phyloP scores from a whole-genome alignment of 1,140 invertebrate species.

The Vanessa tameamea region DNA sequence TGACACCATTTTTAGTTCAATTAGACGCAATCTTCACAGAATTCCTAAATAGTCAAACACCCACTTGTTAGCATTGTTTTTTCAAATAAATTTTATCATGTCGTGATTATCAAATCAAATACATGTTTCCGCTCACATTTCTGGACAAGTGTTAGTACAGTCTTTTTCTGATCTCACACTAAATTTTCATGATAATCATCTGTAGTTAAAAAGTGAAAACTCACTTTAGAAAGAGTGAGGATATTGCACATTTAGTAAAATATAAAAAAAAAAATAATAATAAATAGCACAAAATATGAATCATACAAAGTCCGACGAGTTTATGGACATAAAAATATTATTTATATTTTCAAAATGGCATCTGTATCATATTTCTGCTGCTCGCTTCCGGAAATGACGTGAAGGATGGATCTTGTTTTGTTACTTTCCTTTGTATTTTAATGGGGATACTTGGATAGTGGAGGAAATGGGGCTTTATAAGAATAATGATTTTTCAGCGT shows the following conservation, averaged over 20 bases:
- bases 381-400: constrained; percentile 22
- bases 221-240: no score
- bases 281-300: background rate
- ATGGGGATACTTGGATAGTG: background rate
- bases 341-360: constrained; percentile 17
- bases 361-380: constrained; percentile 16
- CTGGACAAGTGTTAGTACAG: no score
- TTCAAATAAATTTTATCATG: no score
- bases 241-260: background rate
- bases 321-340: constrained; percentile 19
- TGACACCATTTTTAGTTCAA: no score
- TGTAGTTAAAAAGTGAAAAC: no score
- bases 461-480: background rate
- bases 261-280: background rate
- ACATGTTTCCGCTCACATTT: no score
- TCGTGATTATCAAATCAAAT: no score
- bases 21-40: no score
- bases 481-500: background rate
- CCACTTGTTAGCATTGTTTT: no score
- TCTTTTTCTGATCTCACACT: no score
- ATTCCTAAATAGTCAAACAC: no score
- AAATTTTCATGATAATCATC: no score
- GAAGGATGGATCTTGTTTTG: constrained; percentile 22
- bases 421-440: constrained; percentile 14
- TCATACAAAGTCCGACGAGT: background rate